Conservation (phyloP, 2,113 vertebrate genomes). For the Muntiacus muntjak region DNA sequence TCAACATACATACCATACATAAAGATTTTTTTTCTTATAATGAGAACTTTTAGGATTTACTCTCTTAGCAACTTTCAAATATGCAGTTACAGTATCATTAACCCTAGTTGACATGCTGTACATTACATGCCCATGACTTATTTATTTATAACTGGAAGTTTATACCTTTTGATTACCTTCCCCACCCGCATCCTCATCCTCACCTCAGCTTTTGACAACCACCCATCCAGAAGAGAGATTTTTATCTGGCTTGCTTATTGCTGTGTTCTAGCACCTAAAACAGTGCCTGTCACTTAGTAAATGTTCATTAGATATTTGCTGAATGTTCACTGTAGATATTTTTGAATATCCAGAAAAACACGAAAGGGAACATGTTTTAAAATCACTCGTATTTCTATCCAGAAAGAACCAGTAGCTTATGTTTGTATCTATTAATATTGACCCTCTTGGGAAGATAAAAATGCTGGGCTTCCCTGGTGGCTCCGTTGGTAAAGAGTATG, state of each 20-base stretch:
- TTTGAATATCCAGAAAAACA: conserved; percentile 15
- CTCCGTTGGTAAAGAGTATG: neutral
- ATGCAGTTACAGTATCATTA: neutral
- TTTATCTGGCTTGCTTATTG: neutral
- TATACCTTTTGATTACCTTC: neutral
- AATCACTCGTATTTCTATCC: neutral
- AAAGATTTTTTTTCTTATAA: neutral
- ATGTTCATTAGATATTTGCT: neutral
- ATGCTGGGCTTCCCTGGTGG: neutral
- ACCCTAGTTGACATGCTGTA: neutral
- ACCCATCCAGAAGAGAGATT: neutral
- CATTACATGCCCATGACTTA: neutral
- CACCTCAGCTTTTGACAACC: neutral
- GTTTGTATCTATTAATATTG: neutral
- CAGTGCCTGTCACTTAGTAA: neutral
- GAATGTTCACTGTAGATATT: neutral
- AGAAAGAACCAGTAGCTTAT: neutral
- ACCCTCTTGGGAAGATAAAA: neutral
- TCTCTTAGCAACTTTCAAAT: neutral
- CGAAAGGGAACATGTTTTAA: neutral
- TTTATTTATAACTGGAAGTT: neutral
- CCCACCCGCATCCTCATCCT: neutral
- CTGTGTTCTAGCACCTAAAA: neutral
- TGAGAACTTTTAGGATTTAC: neutral
- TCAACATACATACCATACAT: neutral